These are phyloP conservation scores for Spisula solida DNA, from an alignment of 2,888 invertebrate genomes.

Conservation along the genomic window DNA sequence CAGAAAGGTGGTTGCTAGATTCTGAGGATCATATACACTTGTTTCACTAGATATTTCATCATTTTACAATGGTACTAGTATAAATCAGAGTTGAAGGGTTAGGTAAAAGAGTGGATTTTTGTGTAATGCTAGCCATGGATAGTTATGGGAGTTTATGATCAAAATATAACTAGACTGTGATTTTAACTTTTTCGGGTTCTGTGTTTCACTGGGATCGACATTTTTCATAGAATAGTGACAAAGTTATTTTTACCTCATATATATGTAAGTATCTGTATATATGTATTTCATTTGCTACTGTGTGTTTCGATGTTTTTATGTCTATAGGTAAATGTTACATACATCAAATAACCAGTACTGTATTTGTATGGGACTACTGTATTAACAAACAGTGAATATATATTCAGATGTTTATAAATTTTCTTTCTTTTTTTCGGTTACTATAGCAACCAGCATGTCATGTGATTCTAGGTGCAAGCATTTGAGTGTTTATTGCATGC, in stretches of 20 bases:
- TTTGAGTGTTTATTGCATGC: not conserved
- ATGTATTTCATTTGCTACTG: not conserved
- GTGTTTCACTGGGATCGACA: conserved; percentile 9
- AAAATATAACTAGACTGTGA: conserved; percentile 13
- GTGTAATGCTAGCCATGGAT: not conserved
- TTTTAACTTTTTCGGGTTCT: conserved; percentile 13
- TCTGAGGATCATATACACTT: too few relatives aligned
- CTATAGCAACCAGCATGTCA: not conserved
- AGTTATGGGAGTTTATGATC: not conserved
- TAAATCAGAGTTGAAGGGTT: not conserved
- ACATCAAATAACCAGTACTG: not conserved
- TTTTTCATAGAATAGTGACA: conserved; percentile 9
- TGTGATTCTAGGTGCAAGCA: not conserved
- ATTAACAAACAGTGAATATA: not conserved
- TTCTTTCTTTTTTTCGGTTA: not conserved
- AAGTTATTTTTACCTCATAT: conserved; percentile 15
- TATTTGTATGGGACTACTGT: not conserved
- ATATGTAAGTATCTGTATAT: not conserved
- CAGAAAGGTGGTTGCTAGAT: too few relatives aligned
- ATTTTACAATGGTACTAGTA: too few relatives aligned
- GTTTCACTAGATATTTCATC: too few relatives aligned
- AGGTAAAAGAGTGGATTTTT: not conserved
- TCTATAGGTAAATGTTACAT: not conserved
- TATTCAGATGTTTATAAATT: not conserved
- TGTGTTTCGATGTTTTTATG: not conserved